Percentiles rank a stretch among this genome's conserved stretches.
phyloP scores from a whole-genome alignment of 92 coral and sea anemone genomes.

The Galaxea fascicularis region DNA sequence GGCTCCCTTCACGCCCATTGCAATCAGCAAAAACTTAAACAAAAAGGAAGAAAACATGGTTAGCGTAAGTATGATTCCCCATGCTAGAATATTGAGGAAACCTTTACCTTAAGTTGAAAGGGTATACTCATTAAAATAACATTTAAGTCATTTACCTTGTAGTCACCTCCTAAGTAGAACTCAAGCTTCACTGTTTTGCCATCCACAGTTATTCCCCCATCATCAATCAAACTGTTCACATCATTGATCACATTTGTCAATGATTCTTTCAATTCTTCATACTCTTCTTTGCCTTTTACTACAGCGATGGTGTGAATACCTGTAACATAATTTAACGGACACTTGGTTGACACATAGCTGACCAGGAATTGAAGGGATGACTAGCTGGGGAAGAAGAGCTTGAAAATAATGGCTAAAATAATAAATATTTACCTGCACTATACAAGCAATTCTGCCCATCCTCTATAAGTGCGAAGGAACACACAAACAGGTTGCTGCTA shows the following conservation, averaged over 20 bases:
- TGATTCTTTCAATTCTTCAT: conserved; percentile 2
- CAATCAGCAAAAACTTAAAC: conserved; percentile 54
- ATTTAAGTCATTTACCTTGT: neutral
- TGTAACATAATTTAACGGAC: neutral
- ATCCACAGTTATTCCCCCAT: conserved; percentile 35
- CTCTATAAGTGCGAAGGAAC: too few relatives aligned
- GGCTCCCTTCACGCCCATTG: conserved; percentile 65
- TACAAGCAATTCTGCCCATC: neutral
- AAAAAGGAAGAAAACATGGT: neutral
- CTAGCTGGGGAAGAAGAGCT: too few relatives aligned
- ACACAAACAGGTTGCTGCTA: neutral
- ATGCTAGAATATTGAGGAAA: too few relatives aligned
- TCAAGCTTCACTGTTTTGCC: conserved; percentile 23
- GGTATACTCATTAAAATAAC: too few relatives aligned
- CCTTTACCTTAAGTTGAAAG: too few relatives aligned
- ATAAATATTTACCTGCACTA: neutral
- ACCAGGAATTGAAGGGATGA: too few relatives aligned
- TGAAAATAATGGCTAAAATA: too few relatives aligned
- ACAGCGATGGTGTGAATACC: conserved; percentile 49
- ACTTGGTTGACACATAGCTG: too few relatives aligned
- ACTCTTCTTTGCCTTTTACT: conserved; percentile 26
- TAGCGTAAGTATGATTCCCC: neutral
- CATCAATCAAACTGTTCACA: conserved; percentile 8
- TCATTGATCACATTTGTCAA: conserved; percentile 39
- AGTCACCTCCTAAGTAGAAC: conserved; percentile 37